These are phyloP conservation scores for Copidosoma floridanum DNA, from an alignment of 1,140 invertebrate species.

Conservation along the genomic window DNA sequence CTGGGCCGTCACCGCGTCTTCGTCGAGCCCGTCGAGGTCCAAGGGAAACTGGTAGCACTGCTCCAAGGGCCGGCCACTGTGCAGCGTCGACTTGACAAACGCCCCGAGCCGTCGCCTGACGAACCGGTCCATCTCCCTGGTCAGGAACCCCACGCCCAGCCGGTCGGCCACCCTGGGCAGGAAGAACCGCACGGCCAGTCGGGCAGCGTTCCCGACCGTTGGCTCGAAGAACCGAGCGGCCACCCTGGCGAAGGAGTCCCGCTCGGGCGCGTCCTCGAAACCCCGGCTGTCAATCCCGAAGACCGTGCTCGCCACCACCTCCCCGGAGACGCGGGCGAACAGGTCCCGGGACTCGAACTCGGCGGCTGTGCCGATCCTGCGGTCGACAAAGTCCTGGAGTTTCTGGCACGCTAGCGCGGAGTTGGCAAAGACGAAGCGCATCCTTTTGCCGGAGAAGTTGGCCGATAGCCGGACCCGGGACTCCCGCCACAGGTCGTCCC, in stretches of 20 bases:
- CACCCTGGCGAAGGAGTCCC: not conserved
- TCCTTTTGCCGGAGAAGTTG: slow-evolving; percentile 29
- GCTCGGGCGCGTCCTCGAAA: slow-evolving; percentile 30
- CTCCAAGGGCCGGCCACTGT: slow-evolving; percentile 22
- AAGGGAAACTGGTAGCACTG: slow-evolving; percentile 39
- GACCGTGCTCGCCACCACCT: slow-evolving; percentile 22
- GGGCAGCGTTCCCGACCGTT: not conserved
- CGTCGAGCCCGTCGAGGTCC: slow-evolving; percentile 34
- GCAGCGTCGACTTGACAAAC: slow-evolving; percentile 30
- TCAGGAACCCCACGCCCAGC: slow-evolving; percentile 21
- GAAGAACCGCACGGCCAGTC: not conserved
- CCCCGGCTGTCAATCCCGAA: slow-evolving; percentile 32
- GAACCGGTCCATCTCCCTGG: slow-evolving; percentile 25
- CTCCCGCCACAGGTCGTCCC: slow-evolving; percentile 31
- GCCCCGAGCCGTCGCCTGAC: slow-evolving; percentile 31
- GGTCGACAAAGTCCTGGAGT: slow-evolving; percentile 28
- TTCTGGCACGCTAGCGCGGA: slow-evolving; percentile 17
- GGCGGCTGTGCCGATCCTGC: slow-evolving; percentile 15
- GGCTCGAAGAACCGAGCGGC: slow-evolving; percentile 12
- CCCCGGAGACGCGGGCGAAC: slow-evolving; percentile 33
- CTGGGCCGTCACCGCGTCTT: slow-evolving; percentile 56
- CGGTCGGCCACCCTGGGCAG: slow-evolving; percentile 23
- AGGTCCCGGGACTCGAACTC: slow-evolving; percentile 39
- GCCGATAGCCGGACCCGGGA: slow-evolving; percentile 18
- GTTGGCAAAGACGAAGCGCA: slow-evolving; percentile 23